Conservation (phyloP, 1,140 invertebrate species). For the Leptinotarsa defecta region DNA sequence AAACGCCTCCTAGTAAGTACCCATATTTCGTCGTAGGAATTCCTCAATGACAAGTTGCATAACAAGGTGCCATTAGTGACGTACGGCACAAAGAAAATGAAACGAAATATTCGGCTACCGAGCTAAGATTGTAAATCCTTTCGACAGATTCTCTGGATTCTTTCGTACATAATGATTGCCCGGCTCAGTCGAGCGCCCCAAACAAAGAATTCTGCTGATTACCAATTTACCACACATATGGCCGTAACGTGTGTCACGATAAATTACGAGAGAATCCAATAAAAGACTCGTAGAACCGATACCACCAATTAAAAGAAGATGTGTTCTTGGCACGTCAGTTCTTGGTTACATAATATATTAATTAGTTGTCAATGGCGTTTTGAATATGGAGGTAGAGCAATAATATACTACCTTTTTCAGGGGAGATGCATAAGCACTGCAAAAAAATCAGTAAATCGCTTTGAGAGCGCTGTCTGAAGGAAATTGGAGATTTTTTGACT, state of each 20-base stretch:
- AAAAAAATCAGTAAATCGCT: too few relatives aligned
- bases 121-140: conserved; percentile 43
- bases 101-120: conserved; percentile 33
- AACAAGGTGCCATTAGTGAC: conserved; percentile 2
- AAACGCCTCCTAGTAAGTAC: not conserved
- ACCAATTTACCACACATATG: conserved; percentile 50
- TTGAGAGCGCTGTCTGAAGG: too few relatives aligned
- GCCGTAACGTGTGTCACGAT: conserved; percentile 40
- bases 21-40: not conserved
- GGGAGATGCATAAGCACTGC: too few relatives aligned
- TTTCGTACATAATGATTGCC: conserved; percentile 36
- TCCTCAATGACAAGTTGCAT: not conserved
- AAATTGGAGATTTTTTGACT: too few relatives aligned
- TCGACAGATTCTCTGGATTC: conserved; percentile 47
- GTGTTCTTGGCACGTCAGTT: not conserved
- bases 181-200: conserved; percentile 35
- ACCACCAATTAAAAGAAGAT: conserved; percentile 23
- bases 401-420: too few relatives aligned
- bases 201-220: conserved; percentile 44
- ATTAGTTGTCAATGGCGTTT: not conserved
- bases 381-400: not conserved
- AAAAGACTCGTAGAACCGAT: conserved; percentile 33
- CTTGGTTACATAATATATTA: conserved; percentile 9
- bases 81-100: conserved; percentile 15
- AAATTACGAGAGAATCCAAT: conserved; percentile 40